These are phyloP conservation scores for Choloepus hoffmanni DNA, from an alignment of 2,113 vertebrate species.

Conservation along the genomic window DNA sequence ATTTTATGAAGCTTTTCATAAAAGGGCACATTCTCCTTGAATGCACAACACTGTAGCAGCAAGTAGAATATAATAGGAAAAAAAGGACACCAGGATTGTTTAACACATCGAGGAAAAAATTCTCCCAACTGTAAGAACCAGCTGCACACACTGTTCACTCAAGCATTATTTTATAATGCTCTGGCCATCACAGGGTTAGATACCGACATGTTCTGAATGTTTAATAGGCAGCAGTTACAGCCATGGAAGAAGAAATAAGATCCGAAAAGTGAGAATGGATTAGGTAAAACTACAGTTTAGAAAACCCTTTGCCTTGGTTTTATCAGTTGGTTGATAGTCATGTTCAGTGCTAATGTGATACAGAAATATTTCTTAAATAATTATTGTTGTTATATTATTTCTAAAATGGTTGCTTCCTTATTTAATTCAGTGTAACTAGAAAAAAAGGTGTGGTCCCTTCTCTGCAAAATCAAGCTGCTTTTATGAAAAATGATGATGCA, in stretches of 20 bases:
- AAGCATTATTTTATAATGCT: background rate
- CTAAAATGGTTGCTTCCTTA: constrained; percentile 12
- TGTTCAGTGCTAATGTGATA: background rate
- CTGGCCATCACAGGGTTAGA: background rate
- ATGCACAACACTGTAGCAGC: background rate
- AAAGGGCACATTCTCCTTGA: background rate
- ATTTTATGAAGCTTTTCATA: background rate
- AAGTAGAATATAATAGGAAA: background rate
- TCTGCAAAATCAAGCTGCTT: constrained; percentile 19
- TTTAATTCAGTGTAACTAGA: background rate
- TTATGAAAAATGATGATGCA: background rate
- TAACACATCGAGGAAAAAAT: background rate
- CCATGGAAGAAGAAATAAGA: constrained; percentile 51
- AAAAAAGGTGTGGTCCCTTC: background rate
- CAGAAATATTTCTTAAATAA: background rate
- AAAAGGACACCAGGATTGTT: background rate
- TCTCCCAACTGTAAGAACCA: background rate
- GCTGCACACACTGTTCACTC: background rate
- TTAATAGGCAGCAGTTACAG: constrained; percentile 34
- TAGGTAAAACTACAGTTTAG: constrained; percentile 42
- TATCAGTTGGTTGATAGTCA: constrained; percentile 13
- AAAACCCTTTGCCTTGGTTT: background rate
- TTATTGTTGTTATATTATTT: background rate
- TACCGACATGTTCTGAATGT: background rate
- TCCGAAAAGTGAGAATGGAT: constrained; percentile 27